Evolutionary conservation across 2,113 vertebrate genomes (phyloP).

Genomic region (Odobenus rosmarus): DNA sequence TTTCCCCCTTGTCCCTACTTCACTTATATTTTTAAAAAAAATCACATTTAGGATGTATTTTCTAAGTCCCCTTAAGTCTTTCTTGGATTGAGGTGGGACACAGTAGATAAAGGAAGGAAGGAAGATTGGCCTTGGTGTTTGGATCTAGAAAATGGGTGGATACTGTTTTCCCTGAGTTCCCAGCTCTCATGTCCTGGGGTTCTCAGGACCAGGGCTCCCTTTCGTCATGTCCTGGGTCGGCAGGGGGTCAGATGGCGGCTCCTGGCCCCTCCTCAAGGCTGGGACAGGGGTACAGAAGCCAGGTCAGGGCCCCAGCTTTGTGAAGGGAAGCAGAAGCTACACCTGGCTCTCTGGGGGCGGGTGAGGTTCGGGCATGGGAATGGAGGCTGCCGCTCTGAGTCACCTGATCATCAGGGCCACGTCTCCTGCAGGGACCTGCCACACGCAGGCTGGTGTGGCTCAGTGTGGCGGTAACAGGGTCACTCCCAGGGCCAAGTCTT

Average conservation of each 20-base stretch:
- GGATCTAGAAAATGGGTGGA: rapidly evolving
- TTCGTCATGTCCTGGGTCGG: too few relatives aligned
- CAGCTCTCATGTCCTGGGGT: too few relatives aligned
- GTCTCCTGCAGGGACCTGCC: too few relatives aligned
- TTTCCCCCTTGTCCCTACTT: not conserved
- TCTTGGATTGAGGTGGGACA: not conserved
- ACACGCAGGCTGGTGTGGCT: not conserved
- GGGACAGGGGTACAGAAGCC: not conserved
- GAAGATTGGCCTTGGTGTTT: not conserved
- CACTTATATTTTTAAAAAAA: not conserved
- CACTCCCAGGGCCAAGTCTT: not conserved
- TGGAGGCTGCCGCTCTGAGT: not conserved
- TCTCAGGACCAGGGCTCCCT: too few relatives aligned
- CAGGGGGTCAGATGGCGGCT: not conserved
- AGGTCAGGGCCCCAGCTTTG: not conserved
- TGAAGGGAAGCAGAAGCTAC: not conserved
- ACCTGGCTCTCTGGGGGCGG: not conserved
- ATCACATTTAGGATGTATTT: not conserved
- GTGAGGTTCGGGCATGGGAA: not conserved
- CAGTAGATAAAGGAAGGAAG: too few relatives aligned
- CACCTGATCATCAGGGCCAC: not conserved
- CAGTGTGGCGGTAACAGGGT: not conserved
- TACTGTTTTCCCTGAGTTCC: not conserved
- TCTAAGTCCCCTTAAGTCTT: not conserved
- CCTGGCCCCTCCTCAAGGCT: not conserved